phyloP scores from a whole-genome alignment of 1,140 invertebrate species.

The Drosophila bipectinata region DNA sequence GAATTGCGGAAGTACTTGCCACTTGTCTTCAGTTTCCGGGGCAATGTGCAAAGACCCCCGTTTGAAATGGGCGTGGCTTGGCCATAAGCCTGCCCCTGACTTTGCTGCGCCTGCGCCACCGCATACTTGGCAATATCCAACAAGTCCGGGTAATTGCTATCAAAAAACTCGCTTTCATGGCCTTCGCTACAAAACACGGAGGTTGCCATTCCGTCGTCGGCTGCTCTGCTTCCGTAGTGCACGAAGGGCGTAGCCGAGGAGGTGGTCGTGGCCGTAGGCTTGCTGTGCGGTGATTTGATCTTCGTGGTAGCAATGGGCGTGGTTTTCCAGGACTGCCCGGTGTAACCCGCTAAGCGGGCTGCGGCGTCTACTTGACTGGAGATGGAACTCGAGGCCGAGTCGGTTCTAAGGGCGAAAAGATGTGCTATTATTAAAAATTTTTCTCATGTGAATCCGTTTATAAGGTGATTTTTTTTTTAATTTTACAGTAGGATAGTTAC shows the following conservation, averaged over 20 bases:
- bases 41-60: constrained; percentile 86
- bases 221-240: constrained; percentile 57
- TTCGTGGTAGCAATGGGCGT: constrained; percentile 83
- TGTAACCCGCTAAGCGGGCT: constrained; percentile 68
- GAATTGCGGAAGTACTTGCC: constrained; percentile 85
- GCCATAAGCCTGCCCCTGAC: constrained; percentile 58
- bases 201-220: constrained; percentile 68
- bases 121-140: constrained; percentile 87
- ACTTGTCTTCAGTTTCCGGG: constrained; percentile 84
- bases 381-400: constrained; percentile 77
- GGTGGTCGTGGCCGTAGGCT: constrained; percentile 67
- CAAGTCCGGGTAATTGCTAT: constrained; percentile 88
- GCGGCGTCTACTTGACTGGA: constrained; percentile 81
- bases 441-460: no score
- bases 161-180: constrained; percentile 86
- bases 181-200: constrained; percentile 83
- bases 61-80: constrained; percentile 55
- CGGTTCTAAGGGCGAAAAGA: constrained; percentile 38
- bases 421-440: no score
- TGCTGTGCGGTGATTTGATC: constrained; percentile 84
- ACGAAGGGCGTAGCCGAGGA: constrained; percentile 44
- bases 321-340: constrained; percentile 83
- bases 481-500: no score
- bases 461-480: no score
- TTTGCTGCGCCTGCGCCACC: constrained; percentile 70